Percentiles rank a stretch among this genome's conserved stretches.
Conservation (phyloP, 1,140 invertebrate species). For the Cyphomyrmex costatus region DNA sequence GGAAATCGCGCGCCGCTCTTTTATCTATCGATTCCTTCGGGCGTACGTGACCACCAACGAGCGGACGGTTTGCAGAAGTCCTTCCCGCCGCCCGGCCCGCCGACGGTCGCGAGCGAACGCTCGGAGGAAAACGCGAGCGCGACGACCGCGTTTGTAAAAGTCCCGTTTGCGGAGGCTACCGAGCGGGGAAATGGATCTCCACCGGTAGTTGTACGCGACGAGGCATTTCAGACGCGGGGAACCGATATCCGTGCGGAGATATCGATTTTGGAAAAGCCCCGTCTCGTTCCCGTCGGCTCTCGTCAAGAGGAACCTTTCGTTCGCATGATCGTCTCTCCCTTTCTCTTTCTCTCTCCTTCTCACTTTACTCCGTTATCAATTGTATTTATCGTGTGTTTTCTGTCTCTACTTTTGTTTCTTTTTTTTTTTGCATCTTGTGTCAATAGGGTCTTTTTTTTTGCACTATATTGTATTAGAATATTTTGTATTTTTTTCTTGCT, state of each 20-base stretch:
- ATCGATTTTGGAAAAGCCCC: slow-evolving; percentile 14
- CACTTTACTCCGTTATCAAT: background rate
- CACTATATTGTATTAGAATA: background rate
- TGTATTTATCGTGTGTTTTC: no score
- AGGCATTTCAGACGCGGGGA: background rate
- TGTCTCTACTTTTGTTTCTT: no score
- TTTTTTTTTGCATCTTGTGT: no score
- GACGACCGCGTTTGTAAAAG: background rate
- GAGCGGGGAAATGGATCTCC: background rate
- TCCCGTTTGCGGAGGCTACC: background rate
- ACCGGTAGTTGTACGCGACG: background rate
- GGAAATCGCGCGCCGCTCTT: background rate
- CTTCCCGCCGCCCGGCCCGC: slow-evolving; percentile 12
- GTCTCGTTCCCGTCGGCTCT: background rate
- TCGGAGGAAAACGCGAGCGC: background rate
- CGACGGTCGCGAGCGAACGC: background rate
- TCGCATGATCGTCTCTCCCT: background rate
- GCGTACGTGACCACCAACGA: slow-evolving; percentile 12
- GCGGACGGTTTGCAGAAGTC: no score
- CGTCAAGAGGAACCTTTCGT: background rate
- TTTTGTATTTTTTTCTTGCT: background rate
- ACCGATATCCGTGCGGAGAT: background rate
- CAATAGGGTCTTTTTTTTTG: background rate
- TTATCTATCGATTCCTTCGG: slow-evolving; percentile 50
- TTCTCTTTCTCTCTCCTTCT: background rate